Conservation (phyloP, 2,113 vertebrate genomes). For the Festucalex cinctus region DNA sequence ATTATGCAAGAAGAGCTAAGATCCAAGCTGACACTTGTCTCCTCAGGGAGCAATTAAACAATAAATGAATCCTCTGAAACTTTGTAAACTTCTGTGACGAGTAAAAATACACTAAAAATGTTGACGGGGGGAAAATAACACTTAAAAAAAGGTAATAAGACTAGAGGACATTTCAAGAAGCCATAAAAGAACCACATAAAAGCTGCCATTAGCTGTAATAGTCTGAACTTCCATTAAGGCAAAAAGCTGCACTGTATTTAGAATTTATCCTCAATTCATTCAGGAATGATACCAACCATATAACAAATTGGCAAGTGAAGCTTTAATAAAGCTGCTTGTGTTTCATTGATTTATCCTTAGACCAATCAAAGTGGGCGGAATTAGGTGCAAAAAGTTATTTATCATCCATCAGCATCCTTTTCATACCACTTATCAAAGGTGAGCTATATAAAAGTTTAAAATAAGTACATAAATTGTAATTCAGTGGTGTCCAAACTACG, state of each 20-base stretch:
- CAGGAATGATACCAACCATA: not conserved
- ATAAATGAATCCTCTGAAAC: constrained; percentile 74
- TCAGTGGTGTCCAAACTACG: too few relatives aligned
- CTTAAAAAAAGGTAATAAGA: constrained; percentile 40
- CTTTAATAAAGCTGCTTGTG: not conserved
- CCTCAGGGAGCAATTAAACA: constrained; percentile 83
- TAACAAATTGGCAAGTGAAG: constrained; percentile 2
- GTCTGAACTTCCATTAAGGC: constrained; percentile 45
- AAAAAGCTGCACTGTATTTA: constrained; percentile 20
- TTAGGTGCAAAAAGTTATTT: not conserved
- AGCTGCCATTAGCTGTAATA: constrained; percentile 56
- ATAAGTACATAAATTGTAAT: too few relatives aligned
- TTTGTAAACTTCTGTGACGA: constrained; percentile 61
- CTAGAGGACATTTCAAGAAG: constrained; percentile 54
- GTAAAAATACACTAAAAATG: constrained; percentile 36
- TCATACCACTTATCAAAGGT: too few relatives aligned
- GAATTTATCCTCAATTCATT: constrained; percentile 22
- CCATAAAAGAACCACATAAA: constrained; percentile 30
- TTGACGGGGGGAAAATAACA: constrained; percentile 18
- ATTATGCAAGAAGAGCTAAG: constrained; percentile 81
- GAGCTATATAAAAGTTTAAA: too few relatives aligned
- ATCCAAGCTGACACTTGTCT: constrained; percentile 76
- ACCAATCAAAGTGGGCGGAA: not conserved
- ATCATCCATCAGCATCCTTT: too few relatives aligned
- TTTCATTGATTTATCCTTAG: constrained; percentile 13